phyloP scores from a whole-genome alignment of 2,888 invertebrate species.

The Arrhopalites spinosus region DNA sequence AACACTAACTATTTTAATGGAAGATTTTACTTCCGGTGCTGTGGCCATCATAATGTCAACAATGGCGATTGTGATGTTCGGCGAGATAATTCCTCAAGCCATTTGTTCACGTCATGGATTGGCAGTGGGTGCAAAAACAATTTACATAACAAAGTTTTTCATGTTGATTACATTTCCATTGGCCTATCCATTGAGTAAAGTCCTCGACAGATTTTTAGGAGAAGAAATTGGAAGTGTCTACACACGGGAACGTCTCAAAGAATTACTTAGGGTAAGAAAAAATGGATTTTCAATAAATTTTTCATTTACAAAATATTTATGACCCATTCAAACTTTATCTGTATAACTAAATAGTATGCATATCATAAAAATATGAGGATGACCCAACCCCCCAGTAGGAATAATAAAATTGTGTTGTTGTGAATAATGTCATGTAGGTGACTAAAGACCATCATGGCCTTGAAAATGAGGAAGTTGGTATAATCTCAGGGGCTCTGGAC shows the following conservation, averaged over 20 bases:
- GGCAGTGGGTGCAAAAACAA: slow-evolving; percentile 93
- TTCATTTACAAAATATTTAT: slow-evolving; percentile 87
- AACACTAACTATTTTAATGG: slow-evolving; percentile 93
- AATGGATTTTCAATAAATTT: slow-evolving; percentile 78
- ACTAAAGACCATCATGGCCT: slow-evolving; percentile 87
- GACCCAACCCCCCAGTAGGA: too few species aligned
- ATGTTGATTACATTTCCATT: slow-evolving; percentile 93
- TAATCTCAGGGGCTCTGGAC: slow-evolving; percentile 95
- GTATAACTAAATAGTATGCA: too few species aligned
- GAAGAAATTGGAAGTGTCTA: slow-evolving; percentile 98
- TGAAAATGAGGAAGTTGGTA: slow-evolving; percentile 93
- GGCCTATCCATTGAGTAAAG: slow-evolving; percentile 86
- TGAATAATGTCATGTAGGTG: too few species aligned
- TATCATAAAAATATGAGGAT: too few species aligned
- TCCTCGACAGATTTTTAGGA: slow-evolving; percentile 86
- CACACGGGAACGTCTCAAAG: slow-evolving; percentile 92
- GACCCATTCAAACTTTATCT: slow-evolving; percentile 93
- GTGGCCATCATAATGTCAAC: slow-evolving; percentile 91
- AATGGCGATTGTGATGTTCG: slow-evolving; percentile 89
- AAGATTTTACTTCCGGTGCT: slow-evolving; percentile 88
- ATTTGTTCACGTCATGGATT: slow-evolving; percentile 93
- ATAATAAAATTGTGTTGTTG: too few species aligned
- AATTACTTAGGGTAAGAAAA: slow-evolving; percentile 87
- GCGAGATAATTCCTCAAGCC: slow-evolving; percentile 96
- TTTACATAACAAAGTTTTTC: slow-evolving; percentile 69